Evolutionary conservation across 2,113 vertebrate species (phyloP).

Genomic region (Burhinus bistriatus): DNA sequence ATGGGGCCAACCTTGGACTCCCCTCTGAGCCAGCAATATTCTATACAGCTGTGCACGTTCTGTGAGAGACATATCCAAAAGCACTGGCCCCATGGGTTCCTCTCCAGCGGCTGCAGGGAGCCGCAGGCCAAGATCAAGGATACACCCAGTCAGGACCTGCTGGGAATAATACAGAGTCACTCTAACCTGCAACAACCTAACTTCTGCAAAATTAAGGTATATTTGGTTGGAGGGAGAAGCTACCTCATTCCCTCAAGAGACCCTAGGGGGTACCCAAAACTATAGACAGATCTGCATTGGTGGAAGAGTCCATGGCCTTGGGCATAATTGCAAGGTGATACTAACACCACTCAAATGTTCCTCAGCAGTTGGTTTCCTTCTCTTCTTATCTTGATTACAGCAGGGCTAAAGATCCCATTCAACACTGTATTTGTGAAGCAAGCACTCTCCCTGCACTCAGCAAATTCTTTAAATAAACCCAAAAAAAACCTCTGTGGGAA

Average conservation of each 20-base stretch:
- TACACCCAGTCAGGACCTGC: neutral
- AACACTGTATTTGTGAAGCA: neutral
- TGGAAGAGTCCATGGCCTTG: neutral
- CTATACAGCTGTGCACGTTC: fast-evolving
- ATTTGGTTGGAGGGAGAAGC: neutral
- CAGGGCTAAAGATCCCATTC: neutral
- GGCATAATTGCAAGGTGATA: fast-evolving
- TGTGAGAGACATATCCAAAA: neutral
- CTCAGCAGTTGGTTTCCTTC: neutral
- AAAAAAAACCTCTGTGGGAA: neutral
- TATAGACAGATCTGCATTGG: neutral
- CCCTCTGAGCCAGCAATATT: neutral
- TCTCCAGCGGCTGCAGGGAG: neutral
- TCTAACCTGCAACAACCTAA: neutral
- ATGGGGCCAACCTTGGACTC: neutral
- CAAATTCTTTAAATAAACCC: neutral
- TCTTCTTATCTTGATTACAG: neutral
- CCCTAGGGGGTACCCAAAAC: neutral
- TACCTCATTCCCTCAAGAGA: neutral
- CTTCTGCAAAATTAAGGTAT: neutral
- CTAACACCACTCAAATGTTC: neutral
- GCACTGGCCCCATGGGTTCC: fast-evolving
- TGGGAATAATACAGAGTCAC: neutral
- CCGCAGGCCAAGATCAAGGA: fast-evolving
- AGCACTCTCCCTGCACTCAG: neutral